Conservation (phyloP, 2,113 vertebrate genomes). For the Strigops habroptila region DNA sequence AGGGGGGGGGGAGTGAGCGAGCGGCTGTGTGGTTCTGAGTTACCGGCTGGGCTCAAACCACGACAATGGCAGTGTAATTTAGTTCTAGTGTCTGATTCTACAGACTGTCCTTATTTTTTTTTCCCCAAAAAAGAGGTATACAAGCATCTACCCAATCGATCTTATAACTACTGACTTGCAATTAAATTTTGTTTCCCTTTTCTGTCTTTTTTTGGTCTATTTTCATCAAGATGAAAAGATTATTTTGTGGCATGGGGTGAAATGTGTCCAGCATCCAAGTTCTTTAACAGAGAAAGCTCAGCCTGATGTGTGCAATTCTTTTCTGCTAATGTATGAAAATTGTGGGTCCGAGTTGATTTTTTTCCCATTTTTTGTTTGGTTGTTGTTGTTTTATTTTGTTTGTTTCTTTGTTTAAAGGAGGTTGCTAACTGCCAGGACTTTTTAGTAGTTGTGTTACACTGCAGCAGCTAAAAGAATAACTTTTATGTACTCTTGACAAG, state of each 20-base stretch:
- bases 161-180: not conserved
- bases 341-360: not conserved
- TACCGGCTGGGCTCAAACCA: too few species aligned
- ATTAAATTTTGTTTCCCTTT: not conserved
- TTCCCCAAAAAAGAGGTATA: not conserved
- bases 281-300: not conserved
- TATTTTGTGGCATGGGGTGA: not conserved
- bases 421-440: not conserved
- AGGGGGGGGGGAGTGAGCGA: too few species aligned
- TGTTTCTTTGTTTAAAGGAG: not conserved
- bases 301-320: not conserved
- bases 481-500: not conserved
- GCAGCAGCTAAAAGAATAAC: not conserved
- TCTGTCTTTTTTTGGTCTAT: not conserved
- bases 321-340: not conserved
- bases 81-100: not conserved
- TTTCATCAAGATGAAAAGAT: not conserved
- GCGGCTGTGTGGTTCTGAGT: too few species aligned
- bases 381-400: not conserved
- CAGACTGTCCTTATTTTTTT: not conserved
- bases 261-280: not conserved
- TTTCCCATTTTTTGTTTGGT: not conserved
- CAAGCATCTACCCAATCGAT: not conserved
- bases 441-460: not conserved
- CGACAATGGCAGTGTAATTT: not conserved